A percentile compares a stretch with the other conserved stretches of the same genome.
These are phyloP conservation scores for Promerops cafer DNA, from an alignment of 2,113 vertebrate genomes.

Conservation along the genomic window DNA sequence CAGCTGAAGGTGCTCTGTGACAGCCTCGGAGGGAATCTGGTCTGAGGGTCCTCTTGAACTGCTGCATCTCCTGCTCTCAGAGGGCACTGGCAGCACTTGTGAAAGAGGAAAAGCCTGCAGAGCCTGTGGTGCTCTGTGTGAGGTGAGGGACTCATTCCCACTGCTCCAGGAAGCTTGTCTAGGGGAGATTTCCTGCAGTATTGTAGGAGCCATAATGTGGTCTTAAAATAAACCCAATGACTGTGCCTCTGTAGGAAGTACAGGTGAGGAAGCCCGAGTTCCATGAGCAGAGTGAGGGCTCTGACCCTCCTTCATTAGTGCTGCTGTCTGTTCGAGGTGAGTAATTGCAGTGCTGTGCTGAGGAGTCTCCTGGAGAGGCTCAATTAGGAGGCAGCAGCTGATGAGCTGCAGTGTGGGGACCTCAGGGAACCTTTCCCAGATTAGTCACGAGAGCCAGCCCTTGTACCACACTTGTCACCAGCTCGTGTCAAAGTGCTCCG, in stretches of 20 bases:
- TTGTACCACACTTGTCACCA: background rate
- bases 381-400: background rate
- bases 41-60: background rate
- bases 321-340: background rate
- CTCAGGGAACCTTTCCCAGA: background rate
- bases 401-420: background rate
- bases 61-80: background rate
- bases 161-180: background rate
- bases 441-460: background rate
- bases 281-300: background rate
- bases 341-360: background rate
- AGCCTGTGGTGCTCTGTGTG: background rate
- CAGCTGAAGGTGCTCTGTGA: background rate
- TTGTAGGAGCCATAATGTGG: rapidly evolving
- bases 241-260: background rate
- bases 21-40: background rate
- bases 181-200: background rate
- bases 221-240: background rate
- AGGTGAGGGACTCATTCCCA: background rate
- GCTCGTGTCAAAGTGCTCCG: background rate
- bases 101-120: background rate
- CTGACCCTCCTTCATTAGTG: background rate
- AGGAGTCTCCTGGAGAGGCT: background rate
- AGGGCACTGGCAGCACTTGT: background rate
- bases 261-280: background rate